phyloP scores from a whole-genome alignment of 2,113 vertebrate genomes.

The Toxotes jaculatrix region DNA sequence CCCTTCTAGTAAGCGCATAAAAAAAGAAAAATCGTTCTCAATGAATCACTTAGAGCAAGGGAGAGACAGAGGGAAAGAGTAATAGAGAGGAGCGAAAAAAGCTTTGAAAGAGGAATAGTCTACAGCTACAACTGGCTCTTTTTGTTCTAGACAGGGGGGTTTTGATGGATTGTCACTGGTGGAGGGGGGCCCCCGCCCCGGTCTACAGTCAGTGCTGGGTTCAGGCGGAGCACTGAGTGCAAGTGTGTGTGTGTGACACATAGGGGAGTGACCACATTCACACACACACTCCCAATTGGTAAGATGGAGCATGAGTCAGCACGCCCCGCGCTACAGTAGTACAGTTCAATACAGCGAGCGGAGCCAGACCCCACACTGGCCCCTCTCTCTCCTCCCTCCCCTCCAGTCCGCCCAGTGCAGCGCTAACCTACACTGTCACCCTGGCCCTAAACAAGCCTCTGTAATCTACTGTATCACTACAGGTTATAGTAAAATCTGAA shows the following conservation, averaged over 20 bases:
- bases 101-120: constrained; percentile 67
- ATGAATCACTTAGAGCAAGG: constrained; percentile 58
- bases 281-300: constrained; percentile 80
- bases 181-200: constrained; percentile 51
- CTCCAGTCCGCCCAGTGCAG: constrained; percentile 69
- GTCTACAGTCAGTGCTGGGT: constrained; percentile 80
- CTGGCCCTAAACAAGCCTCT: constrained; percentile 67
- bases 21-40: constrained; percentile 56
- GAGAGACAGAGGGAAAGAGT: constrained; percentile 33
- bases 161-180: constrained; percentile 82
- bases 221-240: constrained; percentile 83
- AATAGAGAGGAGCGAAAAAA: constrained; percentile 14
- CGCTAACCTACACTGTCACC: constrained; percentile 66
- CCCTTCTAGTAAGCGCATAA: constrained; percentile 47
- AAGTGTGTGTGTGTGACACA: constrained; percentile 79
- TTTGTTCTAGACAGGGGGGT: constrained; percentile 78
- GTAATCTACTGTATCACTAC: constrained; percentile 56
- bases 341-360: constrained; percentile 74
- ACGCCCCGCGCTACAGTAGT: constrained; percentile 78
- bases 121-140: constrained; percentile 79
- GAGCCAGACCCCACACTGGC: constrained; percentile 79
- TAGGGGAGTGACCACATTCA: constrained; percentile 83
- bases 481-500: constrained; percentile 17
- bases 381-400: constrained; percentile 58
- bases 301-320: constrained; percentile 86